phyloP scores from a whole-genome alignment of 1,140 invertebrate species.

The Drosophila chauvacae region DNA sequence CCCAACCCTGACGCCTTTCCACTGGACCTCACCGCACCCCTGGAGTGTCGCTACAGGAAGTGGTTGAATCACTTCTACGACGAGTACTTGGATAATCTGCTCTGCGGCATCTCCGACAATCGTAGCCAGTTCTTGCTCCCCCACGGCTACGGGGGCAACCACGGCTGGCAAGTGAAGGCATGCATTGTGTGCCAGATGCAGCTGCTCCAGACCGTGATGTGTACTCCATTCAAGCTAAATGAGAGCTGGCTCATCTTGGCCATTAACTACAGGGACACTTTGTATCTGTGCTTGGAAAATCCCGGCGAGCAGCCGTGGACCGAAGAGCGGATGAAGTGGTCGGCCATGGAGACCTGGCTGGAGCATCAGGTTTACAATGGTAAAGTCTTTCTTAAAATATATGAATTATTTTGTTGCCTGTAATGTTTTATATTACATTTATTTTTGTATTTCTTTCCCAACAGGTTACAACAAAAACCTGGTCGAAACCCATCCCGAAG shows the following conservation, averaged over 20 bases:
- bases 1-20: slow-evolving; percentile 4
- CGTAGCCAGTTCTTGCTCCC: background rate
- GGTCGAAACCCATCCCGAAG: background rate
- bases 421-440: background rate
- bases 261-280: slow-evolving; percentile 1
- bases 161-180: background rate
- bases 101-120: background rate
- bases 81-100: slow-evolving; percentile 3
- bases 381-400: background rate
- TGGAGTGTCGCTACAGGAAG: background rate
- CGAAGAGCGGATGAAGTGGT: background rate
- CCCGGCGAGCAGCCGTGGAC: background rate
- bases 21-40: background rate
- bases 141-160: background rate
- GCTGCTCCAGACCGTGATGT: slow-evolving; percentile 2
- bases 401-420: background rate
- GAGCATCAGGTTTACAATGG: background rate
- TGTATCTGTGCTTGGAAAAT: slow-evolving; percentile 3
- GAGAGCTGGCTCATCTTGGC: background rate
- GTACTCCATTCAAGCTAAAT: background rate
- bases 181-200: slow-evolving; percentile 2
- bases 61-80: background rate
- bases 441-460: background rate
- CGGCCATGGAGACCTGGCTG: slow-evolving; percentile 3
- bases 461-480: background rate